These are phyloP conservation scores for Pseudorhombus dupliciocellatus DNA, from an alignment of 2,113 vertebrate genomes.

Conservation along the genomic window DNA sequence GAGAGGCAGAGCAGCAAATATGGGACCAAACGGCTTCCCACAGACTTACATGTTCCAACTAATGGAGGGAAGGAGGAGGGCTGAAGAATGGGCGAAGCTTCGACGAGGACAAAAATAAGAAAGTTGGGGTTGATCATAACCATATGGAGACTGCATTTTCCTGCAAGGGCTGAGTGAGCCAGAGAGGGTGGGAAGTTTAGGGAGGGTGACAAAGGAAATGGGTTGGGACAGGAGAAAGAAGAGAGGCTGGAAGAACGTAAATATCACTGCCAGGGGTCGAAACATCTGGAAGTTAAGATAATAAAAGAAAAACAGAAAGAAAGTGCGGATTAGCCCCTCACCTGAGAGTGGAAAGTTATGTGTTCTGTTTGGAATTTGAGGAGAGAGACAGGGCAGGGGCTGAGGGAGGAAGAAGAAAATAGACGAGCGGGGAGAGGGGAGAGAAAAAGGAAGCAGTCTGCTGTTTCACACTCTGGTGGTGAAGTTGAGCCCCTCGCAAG, in stretches of 20 bases:
- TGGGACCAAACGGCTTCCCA: slow-evolving; percentile 64
- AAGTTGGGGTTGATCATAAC: slow-evolving; percentile 79
- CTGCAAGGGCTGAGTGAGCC: slow-evolving; percentile 58
- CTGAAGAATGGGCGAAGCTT: slow-evolving; percentile 62
- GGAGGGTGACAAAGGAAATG: slow-evolving; percentile 31
- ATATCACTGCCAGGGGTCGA: slow-evolving; percentile 3
- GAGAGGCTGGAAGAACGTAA: slow-evolving; percentile 16
- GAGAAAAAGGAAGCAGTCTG: slow-evolving; percentile 57
- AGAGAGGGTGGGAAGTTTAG: slow-evolving; percentile 44
- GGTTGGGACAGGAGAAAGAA: slow-evolving; percentile 1
- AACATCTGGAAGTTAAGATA: slow-evolving; percentile 17
- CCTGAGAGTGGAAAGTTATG: slow-evolving; percentile 25
- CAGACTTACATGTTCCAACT: slow-evolving; percentile 58
- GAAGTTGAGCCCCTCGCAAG: slow-evolving; percentile 75
- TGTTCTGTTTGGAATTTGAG: slow-evolving; percentile 52
- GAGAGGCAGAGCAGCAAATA: slow-evolving; percentile 64
- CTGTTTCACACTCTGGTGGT: slow-evolving; percentile 72
- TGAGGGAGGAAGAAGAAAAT: slow-evolving; percentile 32
- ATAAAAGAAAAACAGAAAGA: slow-evolving; percentile 8
- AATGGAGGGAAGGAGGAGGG: slow-evolving; percentile 68
- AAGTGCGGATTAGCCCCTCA: slow-evolving; percentile 23
- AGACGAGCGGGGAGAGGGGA: slow-evolving; percentile 30
- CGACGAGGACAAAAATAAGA: slow-evolving; percentile 73
- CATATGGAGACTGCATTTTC: slow-evolving; percentile 77
- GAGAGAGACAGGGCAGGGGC: slow-evolving; percentile 34